A percentile compares a stretch with the other conserved stretches of the same genome.
phyloP scores from a whole-genome alignment of 2,888 invertebrate genomes.

The Steromphala cineraria region DNA sequence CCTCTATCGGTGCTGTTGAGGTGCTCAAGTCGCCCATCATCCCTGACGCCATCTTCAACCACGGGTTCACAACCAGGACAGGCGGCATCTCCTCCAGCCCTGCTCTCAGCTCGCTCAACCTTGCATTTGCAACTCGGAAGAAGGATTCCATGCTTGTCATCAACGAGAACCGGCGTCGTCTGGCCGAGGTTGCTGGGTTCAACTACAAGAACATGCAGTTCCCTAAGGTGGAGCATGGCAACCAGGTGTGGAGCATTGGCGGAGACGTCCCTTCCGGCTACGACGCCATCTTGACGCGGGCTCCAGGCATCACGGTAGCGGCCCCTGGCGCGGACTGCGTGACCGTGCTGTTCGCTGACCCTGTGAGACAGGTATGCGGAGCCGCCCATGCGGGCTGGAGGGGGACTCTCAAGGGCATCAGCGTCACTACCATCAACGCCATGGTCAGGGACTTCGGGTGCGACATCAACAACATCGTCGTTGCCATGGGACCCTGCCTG shows the following conservation, averaged over 20 bases:
- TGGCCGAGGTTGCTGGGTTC: constrained; percentile 35
- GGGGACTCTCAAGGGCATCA: constrained; percentile 45
- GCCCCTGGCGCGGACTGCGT: constrained; percentile 59
- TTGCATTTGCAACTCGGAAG: constrained; percentile 43
- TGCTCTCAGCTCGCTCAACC: constrained; percentile 48
- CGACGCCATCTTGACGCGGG: constrained; percentile 47
- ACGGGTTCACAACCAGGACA: constrained; percentile 47
- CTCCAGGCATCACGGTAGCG: constrained; percentile 41
- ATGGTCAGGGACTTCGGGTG: constrained; percentile 45
- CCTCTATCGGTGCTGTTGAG: constrained; percentile 22
- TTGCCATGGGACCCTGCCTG: constrained; percentile 52
- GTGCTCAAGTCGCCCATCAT: constrained; percentile 33
- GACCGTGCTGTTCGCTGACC: constrained; percentile 52
- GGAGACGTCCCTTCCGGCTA: constrained; percentile 33
- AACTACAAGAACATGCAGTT: constrained; percentile 22
- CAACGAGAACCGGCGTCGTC: constrained; percentile 45
- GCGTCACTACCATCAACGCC: constrained; percentile 37
- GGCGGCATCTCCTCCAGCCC: constrained; percentile 46
- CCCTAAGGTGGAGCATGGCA: constrained; percentile 42
- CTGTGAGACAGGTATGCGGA: constrained; percentile 43
- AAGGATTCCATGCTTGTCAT: constrained; percentile 46
- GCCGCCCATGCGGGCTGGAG: constrained; percentile 56
- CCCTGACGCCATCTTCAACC: constrained; percentile 34
- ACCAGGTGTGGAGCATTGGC: constrained; percentile 45
- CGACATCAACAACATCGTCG: constrained; percentile 41